Base-by-base conservation (phyloP, 2,797 vertebrate species). In the Pseudotriccus pelzelni region DNA sequence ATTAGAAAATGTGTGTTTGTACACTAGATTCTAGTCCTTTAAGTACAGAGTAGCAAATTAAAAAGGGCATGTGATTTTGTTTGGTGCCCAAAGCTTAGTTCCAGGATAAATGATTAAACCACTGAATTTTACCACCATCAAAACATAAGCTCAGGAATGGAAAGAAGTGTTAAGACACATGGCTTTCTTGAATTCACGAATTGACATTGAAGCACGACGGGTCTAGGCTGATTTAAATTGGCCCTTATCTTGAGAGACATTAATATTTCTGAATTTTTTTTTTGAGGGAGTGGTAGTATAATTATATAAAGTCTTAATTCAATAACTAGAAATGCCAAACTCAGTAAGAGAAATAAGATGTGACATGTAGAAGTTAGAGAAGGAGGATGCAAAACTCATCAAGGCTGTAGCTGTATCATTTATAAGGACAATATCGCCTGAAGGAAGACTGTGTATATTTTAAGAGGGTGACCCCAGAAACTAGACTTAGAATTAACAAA, bases 211-310 rank as follows among this genome's bases (percentile, higher is more conserved):
- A 81, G 46, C 23, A 85, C 58, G 84, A 93, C 44, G 43, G 60
- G 87, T 93, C 44, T 41, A 59, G 83, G 84, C 60, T 88, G 68
- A 90, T 91, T 89, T 86, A 89, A 87, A 86, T 78, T 69, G 49
- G 41, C 58, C 80, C 36, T 85, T 34, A 66, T 56, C 46, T 89
- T 82, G 75, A 75, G 39, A 91, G 24, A 44, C 28, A 27, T 68
- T 78, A 88, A 75, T 5, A 84, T 75, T 69, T 22, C 12, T 73
- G n/a, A 1, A n/a, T 39, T 49, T n/a, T 49, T n/a, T 59, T 60
- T 62, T 55, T 21, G 25, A 49, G 12, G 4, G 9, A 7, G 7
- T 59, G 14, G 12, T 64, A 27, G 41, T 37, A 50, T 70, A 78
- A 43, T 85, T 90, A 79, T 47, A 63, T 67, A 43, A 91, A 93